Evolutionary conservation across 2,888 invertebrate species (phyloP).

Genomic region (Lasioglossum marginatum): DNA sequence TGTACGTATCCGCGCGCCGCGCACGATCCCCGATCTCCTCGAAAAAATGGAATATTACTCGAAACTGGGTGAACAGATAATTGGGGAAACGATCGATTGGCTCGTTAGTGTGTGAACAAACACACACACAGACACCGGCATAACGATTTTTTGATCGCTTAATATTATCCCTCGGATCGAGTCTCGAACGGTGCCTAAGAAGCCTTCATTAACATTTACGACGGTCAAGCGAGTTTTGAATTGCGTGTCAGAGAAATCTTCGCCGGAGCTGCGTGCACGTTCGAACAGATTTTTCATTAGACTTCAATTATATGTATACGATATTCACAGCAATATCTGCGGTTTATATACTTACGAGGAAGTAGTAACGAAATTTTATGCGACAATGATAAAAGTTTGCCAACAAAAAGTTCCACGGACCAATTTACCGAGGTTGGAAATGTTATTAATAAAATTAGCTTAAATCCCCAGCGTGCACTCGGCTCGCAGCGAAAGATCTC

Average conservation of each 20-base stretch:
- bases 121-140: slow-evolving; percentile 8
- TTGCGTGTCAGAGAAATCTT: slow-evolving; percentile 66
- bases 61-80: background rate
- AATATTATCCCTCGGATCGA: slow-evolving; percentile 63
- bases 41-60: slow-evolving; percentile 25
- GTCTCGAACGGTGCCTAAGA: slow-evolving; percentile 71
- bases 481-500: background rate
- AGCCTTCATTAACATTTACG: slow-evolving; percentile 61
- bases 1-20: background rate
- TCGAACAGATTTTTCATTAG: background rate
- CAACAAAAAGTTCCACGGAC: background rate
- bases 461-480: background rate
- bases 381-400: too few species aligned
- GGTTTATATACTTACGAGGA: too few species aligned
- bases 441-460: background rate
- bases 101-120: slow-evolving; percentile 48
- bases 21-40: slow-evolving; percentile 15
- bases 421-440: background rate
- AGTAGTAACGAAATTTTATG: too few species aligned
- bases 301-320: too few species aligned
- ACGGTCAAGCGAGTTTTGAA: slow-evolving; percentile 65
- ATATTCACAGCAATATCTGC: too few species aligned
- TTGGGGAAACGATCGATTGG: slow-evolving; percentile 28
- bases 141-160: slow-evolving; percentile 64
- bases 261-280: background rate